Base-by-base conservation (phyloP, 1,140 invertebrate genomes). In the Archivesica marissinica region DNA sequence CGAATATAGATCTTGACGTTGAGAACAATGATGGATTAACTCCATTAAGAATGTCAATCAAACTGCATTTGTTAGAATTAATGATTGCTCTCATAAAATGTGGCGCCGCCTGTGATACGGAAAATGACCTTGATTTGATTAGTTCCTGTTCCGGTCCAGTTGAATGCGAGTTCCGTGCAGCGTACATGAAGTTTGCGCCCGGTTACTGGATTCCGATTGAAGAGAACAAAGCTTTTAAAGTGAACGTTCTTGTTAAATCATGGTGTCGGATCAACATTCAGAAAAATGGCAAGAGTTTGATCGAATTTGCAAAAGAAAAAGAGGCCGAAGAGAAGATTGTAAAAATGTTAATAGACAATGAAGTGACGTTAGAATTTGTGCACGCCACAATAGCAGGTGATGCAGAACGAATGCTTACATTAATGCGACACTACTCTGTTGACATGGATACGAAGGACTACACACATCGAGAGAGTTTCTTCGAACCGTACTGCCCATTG, bases 371-470 rank as follows among this genome's bases (percentile, higher is more conserved):
- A 25, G 92, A 93, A 82, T 90, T 93, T 35, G 92, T 91, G 0
- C 92, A 93, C 59, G 91, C 92, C 2, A 90, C 88, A 0, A 88
- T 92, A 17, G 92, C 92, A 1, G 92, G 92, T 11, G 92, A 93
- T 50, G 82, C 87, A 11, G 87, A 91, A 15, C 33, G 86, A 35
- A 90, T 91, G 89, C 74, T 86, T 41, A 79, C 83, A 50, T 75
- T 92, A n/a, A 30, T 92, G 35, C 76, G 87, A 44, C 86, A 92
- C 68, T 79, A 87, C 11, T 52, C 84, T n/a, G 87, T 89, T 23
- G 89, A 92, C 76, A 52, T 91, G 23, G 17, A 79, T 33, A 91
- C 90, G 9, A 74, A 74, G 17, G 92, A 93, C 70, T 79, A 88
- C 20, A 91, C 91, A 9, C 85, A 92, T 79, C 86, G 86, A 25